These are phyloP conservation scores for Atethmia centrago DNA, from an alignment of 2,888 invertebrate species.

Conservation along the genomic window DNA sequence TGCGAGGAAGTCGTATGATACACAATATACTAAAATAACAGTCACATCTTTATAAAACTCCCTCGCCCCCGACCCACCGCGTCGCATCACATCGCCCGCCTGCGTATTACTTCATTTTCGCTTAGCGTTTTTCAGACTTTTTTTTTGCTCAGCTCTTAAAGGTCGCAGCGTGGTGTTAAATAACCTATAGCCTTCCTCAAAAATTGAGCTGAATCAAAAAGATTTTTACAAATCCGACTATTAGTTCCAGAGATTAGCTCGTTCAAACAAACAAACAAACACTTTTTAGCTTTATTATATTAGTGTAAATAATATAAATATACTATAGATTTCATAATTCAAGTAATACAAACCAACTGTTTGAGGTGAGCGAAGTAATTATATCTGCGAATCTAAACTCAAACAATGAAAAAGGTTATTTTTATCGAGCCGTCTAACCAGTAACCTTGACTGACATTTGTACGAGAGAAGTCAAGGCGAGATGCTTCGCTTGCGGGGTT, in stretches of 20 bases:
- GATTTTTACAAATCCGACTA: not conserved
- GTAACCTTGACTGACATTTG: conserved; percentile 37
- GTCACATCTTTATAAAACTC: not conserved
- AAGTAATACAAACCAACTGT: conserved; percentile 34
- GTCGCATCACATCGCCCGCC: not conserved
- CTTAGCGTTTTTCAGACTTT: not conserved
- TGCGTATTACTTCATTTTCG: not conserved
- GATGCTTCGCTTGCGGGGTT: conserved; percentile 36
- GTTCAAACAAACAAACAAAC: not conserved
- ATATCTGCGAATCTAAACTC: conserved; percentile 37
- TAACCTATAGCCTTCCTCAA: not conserved
- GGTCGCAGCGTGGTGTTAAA: too few relatives aligned
- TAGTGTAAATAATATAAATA: not conserved
- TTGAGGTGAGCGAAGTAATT: conserved; percentile 34
- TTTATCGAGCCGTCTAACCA: conserved; percentile 29
- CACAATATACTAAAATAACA: not conserved
- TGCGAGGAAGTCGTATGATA: not conserved
- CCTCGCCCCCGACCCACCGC: not conserved
- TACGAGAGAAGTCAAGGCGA: conserved; percentile 48
- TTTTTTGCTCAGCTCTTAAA: not conserved
- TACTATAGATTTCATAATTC: conserved; percentile 22
- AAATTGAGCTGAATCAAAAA: not conserved
- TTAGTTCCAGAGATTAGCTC: not conserved
- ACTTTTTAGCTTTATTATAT: not conserved
- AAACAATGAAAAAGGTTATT: conserved; percentile 48